Percentiles rank a stretch among this genome's conserved stretches.
Conservation (phyloP, 2,113 vertebrate species). For the Typhlomys cinereus region DNA sequence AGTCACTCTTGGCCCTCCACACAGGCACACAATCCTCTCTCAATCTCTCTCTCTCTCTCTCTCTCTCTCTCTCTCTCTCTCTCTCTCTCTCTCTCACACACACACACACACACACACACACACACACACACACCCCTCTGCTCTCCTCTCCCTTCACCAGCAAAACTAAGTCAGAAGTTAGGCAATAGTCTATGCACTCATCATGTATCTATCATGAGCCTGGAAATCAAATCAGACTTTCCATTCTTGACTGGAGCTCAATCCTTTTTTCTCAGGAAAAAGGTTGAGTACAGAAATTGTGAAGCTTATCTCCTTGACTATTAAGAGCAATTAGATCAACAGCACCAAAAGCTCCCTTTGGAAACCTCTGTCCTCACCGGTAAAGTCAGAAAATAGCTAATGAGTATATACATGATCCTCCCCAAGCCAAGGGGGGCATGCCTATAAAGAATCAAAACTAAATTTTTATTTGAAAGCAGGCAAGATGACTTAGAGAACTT, state of each 20-base stretch:
- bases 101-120: neutral
- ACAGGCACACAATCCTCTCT: too few species aligned
- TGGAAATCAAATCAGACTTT: neutral
- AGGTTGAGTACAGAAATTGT: neutral
- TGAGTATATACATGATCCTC: neutral
- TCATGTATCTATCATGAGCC: neutral
- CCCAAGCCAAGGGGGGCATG: neutral
- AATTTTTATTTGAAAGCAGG: neutral
- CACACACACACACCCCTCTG: neutral
- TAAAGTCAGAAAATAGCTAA: neutral
- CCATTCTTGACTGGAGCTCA: neutral
- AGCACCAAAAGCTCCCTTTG: neutral
- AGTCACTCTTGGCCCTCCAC: too few species aligned
- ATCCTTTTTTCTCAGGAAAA: neutral
- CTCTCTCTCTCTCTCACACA: neutral
- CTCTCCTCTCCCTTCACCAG: neutral
- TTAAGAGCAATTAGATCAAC: neutral
- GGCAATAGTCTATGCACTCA: neutral
- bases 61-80: too few species aligned
- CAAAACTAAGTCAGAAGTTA: neutral
- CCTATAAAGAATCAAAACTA: slow-evolving; percentile 41
- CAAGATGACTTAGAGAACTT: slow-evolving; percentile 17
- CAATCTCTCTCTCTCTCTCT: too few species aligned
- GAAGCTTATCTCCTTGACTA: neutral
- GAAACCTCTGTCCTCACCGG: neutral